Evolutionary conservation across 1,140 invertebrate genomes (phyloP), one percentile per base, ranked within the genome.

Genomic region (Drosophila sproati): DNA sequence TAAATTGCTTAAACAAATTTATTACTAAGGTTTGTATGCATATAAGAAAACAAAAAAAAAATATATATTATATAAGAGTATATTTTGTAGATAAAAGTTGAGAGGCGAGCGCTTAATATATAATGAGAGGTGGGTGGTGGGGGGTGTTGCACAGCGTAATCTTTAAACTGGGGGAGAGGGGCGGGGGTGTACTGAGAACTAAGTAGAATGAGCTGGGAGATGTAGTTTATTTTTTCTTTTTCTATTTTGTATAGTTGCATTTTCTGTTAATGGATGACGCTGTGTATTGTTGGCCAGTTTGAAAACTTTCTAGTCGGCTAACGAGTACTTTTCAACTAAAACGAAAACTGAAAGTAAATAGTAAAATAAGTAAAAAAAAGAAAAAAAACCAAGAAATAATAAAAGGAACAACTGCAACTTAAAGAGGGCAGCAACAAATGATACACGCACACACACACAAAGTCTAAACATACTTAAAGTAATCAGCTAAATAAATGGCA

Each of bases 101-200:
- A 80, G 66, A 82, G 77, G 77, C 82, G 82, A 87, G 83, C 67
- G 59, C 80, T 83, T 88, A 77, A 72, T 59, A 68, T 74, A 88
- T 87, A 80, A 86, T 34, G 57, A 57, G 62, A 51, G 54, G 2
- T 41, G 34, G 37, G 43, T 12, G 4, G 60, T 28, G 64, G 57
- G 28, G 28, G 60, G 35, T 54, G n/a, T 39, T 7, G 29, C 45
- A 35, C 52, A 51, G 32, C 37, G 37, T 57, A 20, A 20, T 20
- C 47, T 52, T 47, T 10, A 3, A 39, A 8, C 37, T 32, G 20
- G 51, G n/a, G 37, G 37, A 39, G 37, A 39, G 37, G 37, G 3
- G 8, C 8, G 39, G 4, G 39, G 4, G 39, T 10, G 39, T 1
- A 20, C 20, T 20, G 39, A 6, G 39, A 39, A 7, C 7, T 1